Evolutionary conservation across 1,140 invertebrate genomes (phyloP).

Genomic region (Diabrotica undecimpunctata): DNA sequence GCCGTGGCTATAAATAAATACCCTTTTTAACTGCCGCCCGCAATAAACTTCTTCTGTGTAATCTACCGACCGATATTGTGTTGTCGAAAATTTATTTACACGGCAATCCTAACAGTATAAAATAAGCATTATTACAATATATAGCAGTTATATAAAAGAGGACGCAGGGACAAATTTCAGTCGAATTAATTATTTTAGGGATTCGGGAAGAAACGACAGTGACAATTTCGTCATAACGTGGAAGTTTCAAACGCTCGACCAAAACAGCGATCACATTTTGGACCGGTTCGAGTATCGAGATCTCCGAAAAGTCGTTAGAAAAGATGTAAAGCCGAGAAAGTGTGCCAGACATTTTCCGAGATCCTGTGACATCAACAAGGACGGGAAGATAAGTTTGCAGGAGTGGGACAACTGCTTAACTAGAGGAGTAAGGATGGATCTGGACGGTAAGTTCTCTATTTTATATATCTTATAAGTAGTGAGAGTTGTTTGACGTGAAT

Average conservation of each 20-base stretch:
- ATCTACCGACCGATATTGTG: too few species aligned
- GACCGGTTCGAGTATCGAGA: conserved; percentile 77
- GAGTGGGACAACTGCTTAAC: conserved; percentile 84
- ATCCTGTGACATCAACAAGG: conserved; percentile 77
- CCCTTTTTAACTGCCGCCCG: too few species aligned
- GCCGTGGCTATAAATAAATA: too few species aligned
- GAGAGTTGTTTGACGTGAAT: background rate
- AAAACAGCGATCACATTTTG: conserved; percentile 66
- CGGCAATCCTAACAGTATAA: too few species aligned
- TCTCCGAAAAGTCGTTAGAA: conserved; percentile 74
- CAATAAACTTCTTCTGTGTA: too few species aligned
- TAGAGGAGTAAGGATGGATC: conserved; percentile 53
- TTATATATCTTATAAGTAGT: too few species aligned
- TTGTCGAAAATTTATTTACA: too few species aligned
- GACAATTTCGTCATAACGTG: conserved; percentile 64
- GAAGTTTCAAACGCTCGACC: conserved; percentile 83
- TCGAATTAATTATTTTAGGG: conserved; percentile 26
- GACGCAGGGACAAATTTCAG: background rate
- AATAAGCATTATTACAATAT: too few species aligned
- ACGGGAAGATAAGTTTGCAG: conserved; percentile 63
- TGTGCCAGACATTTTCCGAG: conserved; percentile 85
- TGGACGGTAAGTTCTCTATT: conserved; percentile 48
- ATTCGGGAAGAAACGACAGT: conserved; percentile 34
- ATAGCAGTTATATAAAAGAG: too few species aligned
- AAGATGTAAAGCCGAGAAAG: conserved; percentile 79